A percentile compares a stretch with the other conserved stretches of the same genome.
Conservation (phyloP, 2,888 invertebrate genomes). For the Plebejus melissa region DNA sequence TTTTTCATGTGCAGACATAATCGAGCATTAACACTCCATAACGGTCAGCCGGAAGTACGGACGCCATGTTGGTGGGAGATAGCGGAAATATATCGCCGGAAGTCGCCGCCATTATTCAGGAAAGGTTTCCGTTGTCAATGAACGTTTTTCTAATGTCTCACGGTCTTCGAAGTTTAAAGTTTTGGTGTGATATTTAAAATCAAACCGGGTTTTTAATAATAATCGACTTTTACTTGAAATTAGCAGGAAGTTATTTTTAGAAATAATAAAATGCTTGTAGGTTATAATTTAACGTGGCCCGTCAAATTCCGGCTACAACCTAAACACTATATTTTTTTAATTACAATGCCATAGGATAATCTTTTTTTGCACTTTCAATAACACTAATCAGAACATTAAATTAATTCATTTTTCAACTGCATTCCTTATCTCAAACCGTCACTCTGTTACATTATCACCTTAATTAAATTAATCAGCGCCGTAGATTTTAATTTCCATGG, state of each 20-base stretch:
- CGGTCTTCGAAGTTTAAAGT: background rate
- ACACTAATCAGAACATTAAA: too few species aligned
- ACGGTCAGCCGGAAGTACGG: constrained; percentile 72
- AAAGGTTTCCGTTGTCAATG: constrained; percentile 70
- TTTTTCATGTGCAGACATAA: constrained; percentile 72
- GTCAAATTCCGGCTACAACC: too few species aligned
- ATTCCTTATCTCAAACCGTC: too few species aligned
- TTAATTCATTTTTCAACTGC: too few species aligned
- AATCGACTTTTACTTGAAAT: too few species aligned
- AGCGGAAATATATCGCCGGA: constrained; percentile 78
- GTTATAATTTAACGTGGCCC: too few species aligned
- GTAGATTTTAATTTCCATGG: constrained; percentile 36
- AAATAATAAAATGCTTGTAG: too few species aligned
- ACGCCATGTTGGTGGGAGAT: constrained; percentile 71
- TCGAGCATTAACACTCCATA: constrained; percentile 77
- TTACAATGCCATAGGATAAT: too few species aligned
- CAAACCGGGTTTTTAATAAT: background rate
- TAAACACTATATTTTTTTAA: too few species aligned
- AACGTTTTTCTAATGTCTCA: constrained; percentile 46
- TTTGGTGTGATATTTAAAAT: background rate
- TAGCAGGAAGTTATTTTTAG: too few species aligned
- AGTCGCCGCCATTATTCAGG: constrained; percentile 72
- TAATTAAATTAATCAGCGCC: constrained; percentile 7
- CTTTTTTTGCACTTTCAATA: too few species aligned
- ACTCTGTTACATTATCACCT: background rate